These are phyloP conservation scores for Folsomia candida DNA, from an alignment of 2,888 invertebrate genomes.

Conservation along the genomic window DNA sequence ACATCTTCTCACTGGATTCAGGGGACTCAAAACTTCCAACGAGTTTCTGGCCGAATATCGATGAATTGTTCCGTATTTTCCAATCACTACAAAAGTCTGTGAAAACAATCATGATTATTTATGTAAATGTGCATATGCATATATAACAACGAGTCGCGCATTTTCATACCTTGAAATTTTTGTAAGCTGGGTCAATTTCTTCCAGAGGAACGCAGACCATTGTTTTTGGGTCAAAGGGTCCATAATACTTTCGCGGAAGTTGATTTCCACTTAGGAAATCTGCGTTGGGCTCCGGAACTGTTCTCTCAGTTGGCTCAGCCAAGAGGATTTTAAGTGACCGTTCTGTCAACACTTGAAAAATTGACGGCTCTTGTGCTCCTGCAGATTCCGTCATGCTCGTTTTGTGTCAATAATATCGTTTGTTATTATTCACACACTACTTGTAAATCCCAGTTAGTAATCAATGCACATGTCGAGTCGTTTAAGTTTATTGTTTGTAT, in stretches of 20 bases:
- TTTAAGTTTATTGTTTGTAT: neutral
- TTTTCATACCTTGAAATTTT: constrained; percentile 32
- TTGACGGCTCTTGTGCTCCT: too few species aligned
- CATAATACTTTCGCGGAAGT: neutral
- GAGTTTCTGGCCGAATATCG: constrained; percentile 18
- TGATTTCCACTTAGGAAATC: neutral
- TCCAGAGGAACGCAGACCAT: constrained; percentile 33
- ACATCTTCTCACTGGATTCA: neutral
- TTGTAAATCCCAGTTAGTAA: too few species aligned
- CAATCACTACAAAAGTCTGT: constrained; percentile 35
- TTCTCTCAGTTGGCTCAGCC: neutral
- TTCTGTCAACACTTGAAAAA: neutral
- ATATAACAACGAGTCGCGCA: neutral
- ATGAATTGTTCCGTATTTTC: constrained; percentile 33
- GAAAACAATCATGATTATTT: constrained; percentile 1
- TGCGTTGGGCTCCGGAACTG: neutral
- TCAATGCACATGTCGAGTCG: too few species aligned
- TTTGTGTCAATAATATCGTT: too few species aligned
- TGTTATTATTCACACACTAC: too few species aligned
- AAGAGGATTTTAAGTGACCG: neutral
- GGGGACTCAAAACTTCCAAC: neutral
- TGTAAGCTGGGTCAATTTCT: constrained; percentile 37
- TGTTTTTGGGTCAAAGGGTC: constrained; percentile 24
- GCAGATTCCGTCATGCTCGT: neutral
- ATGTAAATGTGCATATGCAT: neutral